Base-by-base conservation (phyloP, 2,797 vertebrate species). In the Sebastes hubbsi region DNA sequence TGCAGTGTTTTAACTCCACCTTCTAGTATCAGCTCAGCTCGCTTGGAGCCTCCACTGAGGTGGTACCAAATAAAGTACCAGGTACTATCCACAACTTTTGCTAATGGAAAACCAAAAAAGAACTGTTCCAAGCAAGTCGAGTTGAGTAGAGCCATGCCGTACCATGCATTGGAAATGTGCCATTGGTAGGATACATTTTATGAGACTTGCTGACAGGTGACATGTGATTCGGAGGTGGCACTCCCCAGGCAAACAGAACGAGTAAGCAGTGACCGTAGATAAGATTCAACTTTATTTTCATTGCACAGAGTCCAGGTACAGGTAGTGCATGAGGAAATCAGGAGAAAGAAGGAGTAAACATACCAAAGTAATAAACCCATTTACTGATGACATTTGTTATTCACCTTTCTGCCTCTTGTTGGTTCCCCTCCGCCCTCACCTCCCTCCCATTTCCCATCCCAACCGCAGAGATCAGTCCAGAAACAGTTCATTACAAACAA, bases 401-500 rank as follows among this genome's bases (percentile, higher is more conserved):
- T 90, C 78, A 90, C 83, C 71, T 82, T 78, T 63, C 59, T 78
- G 65, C 56, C 63, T 82, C 80, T 65, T 65, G 54, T 76, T 71
- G 55, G 54, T 11, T 85, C 62, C 83, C 66, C 55, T 54, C 68
- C 72, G 29, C 87, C 46, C 60, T 81, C 79, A 75, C 78, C 80
- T 72, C 82, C 83, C 77, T 75, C 60, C 71, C 79, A 82, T 87
- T 91, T 88, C 85, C 87, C 88, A 81, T 90, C 84, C 83, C 89
- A 90, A 93, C 89, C 72, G 70, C 86, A 82, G 83, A 92, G 89
- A 94, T 95, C 93, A 94, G 91, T 87, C 88, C 90, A 91, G 93
- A 94, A 95, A 95, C 93, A 94, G 88, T 94, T 95, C 96, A 96
- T 96, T 95, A 95, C 93, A 95, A 96, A 96, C 94, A 95, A 95